Evolutionary conservation across 1,140 invertebrate species (phyloP).

Genomic region (Bombus waltoni): DNA sequence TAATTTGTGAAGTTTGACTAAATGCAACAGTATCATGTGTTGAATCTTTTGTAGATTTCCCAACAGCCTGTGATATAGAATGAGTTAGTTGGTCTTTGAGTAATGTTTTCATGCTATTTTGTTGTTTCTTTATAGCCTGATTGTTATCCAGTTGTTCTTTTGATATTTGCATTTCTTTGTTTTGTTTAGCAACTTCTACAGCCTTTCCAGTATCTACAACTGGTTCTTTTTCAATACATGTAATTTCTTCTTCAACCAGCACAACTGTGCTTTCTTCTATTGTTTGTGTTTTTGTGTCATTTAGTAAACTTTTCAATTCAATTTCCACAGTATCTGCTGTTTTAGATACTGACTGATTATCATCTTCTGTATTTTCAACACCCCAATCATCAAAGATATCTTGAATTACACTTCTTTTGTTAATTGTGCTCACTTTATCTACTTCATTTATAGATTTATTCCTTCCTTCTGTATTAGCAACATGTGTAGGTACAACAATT

Average conservation of each 20-base stretch:
- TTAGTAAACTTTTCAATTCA: constrained; percentile 77
- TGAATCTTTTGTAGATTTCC: constrained; percentile 15
- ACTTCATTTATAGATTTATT: constrained; percentile 1
- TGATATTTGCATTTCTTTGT: constrained; percentile 1
- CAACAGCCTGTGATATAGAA: not conserved
- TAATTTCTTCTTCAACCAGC: constrained; percentile 57
- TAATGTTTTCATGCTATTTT: not conserved
- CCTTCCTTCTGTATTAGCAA: not conserved
- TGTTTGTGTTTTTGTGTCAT: constrained; percentile 69
- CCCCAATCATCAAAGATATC: constrained; percentile 81
- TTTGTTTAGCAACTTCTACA: constrained; percentile 27
- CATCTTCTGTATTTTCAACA: constrained; percentile 78
- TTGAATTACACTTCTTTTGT: constrained; percentile 78
- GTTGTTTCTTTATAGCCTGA: constrained; percentile 35
- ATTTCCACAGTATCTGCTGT: constrained; percentile 77
- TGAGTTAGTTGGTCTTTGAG: constrained; percentile 27
- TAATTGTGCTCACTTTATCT: constrained; percentile 46
- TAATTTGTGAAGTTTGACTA: constrained; percentile 32
- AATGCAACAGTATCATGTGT: constrained; percentile 3
- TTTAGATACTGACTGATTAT: constrained; percentile 58
- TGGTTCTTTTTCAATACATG: not conserved
- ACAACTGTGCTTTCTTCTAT: constrained; percentile 47
- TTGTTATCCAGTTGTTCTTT: constrained; percentile 32
- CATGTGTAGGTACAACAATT: not conserved
- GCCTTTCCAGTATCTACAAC: constrained; percentile 26